A percentile compares a stretch with the other conserved stretches of the same genome.
Evolutionary conservation across 2,797 vertebrate species (phyloP).

Genomic region (Cynopterus sphinx): DNA sequence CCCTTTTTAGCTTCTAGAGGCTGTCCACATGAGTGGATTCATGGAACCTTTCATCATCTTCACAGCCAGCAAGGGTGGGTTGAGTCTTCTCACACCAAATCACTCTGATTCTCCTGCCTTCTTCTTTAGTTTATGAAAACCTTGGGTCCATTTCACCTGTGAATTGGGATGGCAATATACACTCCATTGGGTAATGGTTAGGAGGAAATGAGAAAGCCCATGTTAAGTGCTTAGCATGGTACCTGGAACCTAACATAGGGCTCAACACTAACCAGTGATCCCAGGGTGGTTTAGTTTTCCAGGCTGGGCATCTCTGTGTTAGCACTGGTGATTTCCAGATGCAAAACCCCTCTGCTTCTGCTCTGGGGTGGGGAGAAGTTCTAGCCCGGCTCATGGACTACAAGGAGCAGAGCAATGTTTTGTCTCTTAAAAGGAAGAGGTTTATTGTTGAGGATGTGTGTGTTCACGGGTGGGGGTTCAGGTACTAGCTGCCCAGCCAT

Average conservation of each 20-base stretch:
- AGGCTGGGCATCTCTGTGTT: not conserved
- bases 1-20: too few species aligned
- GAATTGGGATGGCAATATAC: not conserved
- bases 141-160: too few species aligned
- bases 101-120: not conserved
- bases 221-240: not conserved
- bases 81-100: not conserved
- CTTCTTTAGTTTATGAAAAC: not conserved
- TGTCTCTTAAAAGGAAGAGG: not conserved
- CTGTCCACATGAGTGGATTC: not conserved
- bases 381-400: not conserved
- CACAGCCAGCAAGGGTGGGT: not conserved
- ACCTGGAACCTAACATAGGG: not conserved
- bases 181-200: too few species aligned
- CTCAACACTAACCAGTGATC: not conserved
- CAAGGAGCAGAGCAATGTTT: not conserved
- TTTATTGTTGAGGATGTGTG: not conserved
- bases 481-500: not conserved
- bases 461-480: rapidly evolving
- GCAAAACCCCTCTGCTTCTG: not conserved
- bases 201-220: not conserved
- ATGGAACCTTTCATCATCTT: not conserved
- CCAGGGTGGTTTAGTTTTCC: not conserved
- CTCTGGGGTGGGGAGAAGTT: not conserved
- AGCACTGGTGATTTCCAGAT: not conserved